Base-by-base conservation (phyloP, 2,888 invertebrate genomes). In the Ochropacha duplaris region DNA sequence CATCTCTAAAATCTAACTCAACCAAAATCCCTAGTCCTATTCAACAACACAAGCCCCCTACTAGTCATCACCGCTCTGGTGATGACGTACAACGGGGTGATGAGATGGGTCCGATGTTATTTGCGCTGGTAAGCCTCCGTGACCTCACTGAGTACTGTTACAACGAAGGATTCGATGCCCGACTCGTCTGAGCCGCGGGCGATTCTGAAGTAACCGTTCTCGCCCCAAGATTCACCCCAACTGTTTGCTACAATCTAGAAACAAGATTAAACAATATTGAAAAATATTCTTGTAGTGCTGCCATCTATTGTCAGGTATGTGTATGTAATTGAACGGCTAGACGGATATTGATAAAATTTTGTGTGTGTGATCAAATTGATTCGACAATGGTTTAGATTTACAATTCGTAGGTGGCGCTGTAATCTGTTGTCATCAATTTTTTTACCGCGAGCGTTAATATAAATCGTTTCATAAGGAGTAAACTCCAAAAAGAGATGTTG, bases 211-310 rank as follows among this genome's bases (percentile, higher is more conserved):
- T 95, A 96, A 0, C 99, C 99, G 63, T 95, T 92, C 81, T 99
- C 98, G 11, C 99, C 99, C 99, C 99, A 99, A 68, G 95, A 92
- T 0, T 86, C 77, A 9, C 99, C 99, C 99, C 99, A 99, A 34
- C 98, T 98, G 90, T 99, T 99, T 52, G 97, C 97, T 49, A 96
- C 97, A 78, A 97, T 94, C 98, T 99, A 92, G 4, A 91, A 87
- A 62, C 34, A 62, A 64, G 8, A 36, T 34, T 22, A 5, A 9
- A n/a, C n/a, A n/a, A n/a, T n/a, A n/a, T n/a, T n/a, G n/a, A n/a
- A n/a, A n/a, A n/a, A n/a, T n/a, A n/a, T n/a, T n/a, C n/a, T n/a
- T n/a, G n/a, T n/a, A n/a, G n/a, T n/a, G n/a, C n/a, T n/a, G n/a
- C n/a, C n/a, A n/a, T n/a, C n/a, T n/a, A n/a, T n/a, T n/a, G n/a